Evolutionary conservation across 1,140 invertebrate genomes (phyloP).

Genomic region (Drosophila funebris): DNA sequence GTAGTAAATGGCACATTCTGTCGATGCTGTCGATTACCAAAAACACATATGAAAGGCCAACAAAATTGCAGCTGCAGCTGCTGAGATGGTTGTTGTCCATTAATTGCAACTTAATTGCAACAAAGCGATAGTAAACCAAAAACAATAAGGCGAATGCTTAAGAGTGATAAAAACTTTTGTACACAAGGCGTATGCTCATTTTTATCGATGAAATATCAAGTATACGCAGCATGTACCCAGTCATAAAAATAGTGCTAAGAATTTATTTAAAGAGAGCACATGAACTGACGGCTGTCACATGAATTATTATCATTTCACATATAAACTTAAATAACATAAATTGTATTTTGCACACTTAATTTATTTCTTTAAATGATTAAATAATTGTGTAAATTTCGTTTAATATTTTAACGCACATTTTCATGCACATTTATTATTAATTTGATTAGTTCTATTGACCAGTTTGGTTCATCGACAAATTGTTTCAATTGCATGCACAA

Average conservation of each 20-base stretch:
- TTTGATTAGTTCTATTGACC: neutral
- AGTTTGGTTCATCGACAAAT: conserved; percentile 25
- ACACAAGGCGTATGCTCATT: conserved; percentile 11
- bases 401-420: neutral
- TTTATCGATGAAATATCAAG: conserved; percentile 15
- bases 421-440: neutral
- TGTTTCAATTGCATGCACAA: conserved; percentile 1
- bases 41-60: conserved; percentile 15
- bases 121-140: neutral
- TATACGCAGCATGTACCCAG: conserved; percentile 19
- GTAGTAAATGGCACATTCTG: neutral
- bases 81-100: conserved; percentile 24
- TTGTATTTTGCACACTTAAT: neutral
- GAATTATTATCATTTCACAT: neutral
- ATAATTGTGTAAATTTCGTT: neutral
- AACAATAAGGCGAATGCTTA: neutral
- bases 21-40: neutral
- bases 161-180: too few species aligned
- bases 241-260: neutral
- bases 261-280: neutral
- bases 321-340: neutral
- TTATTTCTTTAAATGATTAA: neutral
- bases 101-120: conserved; percentile 34
- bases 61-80: neutral
- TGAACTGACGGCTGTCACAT: neutral